phyloP scores from a whole-genome alignment of 2,888 invertebrate species.

The Rhogogaster chlorosoma region DNA sequence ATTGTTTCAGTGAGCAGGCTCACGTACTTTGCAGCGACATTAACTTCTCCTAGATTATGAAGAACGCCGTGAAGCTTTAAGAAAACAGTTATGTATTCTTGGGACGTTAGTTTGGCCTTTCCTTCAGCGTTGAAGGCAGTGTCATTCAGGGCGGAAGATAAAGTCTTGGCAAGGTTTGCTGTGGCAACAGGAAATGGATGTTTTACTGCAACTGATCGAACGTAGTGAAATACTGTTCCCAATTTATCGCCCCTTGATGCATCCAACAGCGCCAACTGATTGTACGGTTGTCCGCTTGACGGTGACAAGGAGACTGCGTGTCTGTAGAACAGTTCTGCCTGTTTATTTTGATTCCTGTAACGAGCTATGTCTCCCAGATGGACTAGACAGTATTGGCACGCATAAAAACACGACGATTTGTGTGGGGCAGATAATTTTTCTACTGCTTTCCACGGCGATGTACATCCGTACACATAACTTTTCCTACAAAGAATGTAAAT shows the following conservation, averaged over 20 bases:
- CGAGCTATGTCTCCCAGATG: constrained; percentile 93
- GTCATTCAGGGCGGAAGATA: constrained; percentile 80
- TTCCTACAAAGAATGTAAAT: constrained; percentile 68
- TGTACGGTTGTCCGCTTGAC: constrained; percentile 92
- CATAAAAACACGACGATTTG: constrained; percentile 88
- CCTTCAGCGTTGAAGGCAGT: constrained; percentile 67
- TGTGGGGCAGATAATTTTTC: constrained; percentile 78
- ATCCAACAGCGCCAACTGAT: constrained; percentile 91
- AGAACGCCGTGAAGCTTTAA: constrained; percentile 83
- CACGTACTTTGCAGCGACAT: constrained; percentile 82
- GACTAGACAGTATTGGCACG: constrained; percentile 93
- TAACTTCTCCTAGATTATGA: constrained; percentile 80
- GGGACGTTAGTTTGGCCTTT: constrained; percentile 81
- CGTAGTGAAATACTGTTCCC: constrained; percentile 92
- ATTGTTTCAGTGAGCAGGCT: constrained; percentile 85
- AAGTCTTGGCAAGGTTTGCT: constrained; percentile 88
- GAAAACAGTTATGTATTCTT: constrained; percentile 82
- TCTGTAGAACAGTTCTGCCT: constrained; percentile 92
- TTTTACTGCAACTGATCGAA: constrained; percentile 89
- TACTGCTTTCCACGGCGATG: constrained; percentile 76
- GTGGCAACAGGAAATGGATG: constrained; percentile 93
- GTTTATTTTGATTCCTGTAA: constrained; percentile 89
- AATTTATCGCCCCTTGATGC: constrained; percentile 90
- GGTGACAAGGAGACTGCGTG: constrained; percentile 88
- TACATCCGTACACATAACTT: constrained; percentile 78